Conservation (phyloP, 2,113 vertebrate species). For the Vidua macroura region DNA sequence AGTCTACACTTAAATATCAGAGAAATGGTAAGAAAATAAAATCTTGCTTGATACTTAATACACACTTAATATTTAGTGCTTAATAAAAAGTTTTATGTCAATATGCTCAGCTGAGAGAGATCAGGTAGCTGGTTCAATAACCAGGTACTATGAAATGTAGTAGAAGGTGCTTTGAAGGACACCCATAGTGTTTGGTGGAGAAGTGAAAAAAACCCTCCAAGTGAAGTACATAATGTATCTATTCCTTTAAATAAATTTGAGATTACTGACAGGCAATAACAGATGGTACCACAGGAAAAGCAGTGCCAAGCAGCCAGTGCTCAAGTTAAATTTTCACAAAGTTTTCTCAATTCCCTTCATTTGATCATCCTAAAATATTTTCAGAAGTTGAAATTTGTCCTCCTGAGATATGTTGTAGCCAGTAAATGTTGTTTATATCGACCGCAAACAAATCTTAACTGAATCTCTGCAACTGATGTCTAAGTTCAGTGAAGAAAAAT, state of each 20-base stretch:
- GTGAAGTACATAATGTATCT: not conserved
- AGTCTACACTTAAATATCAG: not conserved
- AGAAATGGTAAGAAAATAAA: not conserved
- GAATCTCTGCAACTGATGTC: conserved; percentile 43
- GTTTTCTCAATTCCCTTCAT: conserved; percentile 30
- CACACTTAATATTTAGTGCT: not conserved
- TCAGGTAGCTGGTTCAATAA: not conserved
- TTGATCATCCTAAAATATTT: conserved; percentile 64
- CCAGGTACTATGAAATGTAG: not conserved
- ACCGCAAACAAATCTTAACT: conserved; percentile 60
- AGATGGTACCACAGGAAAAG: not conserved
- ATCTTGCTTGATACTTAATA: not conserved
- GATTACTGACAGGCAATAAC: not conserved
- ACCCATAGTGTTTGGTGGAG: not conserved
- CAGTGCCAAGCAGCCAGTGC: not conserved
- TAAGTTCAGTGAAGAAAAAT: conserved; percentile 64
- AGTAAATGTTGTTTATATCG: conserved; percentile 71
- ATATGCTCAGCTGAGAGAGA: not conserved
- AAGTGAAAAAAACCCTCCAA: not conserved
- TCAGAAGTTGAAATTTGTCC: conserved; percentile 54
- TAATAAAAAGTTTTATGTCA: not conserved
- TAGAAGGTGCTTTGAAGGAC: conserved; percentile 31
- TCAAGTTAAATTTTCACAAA: conserved; percentile 7
- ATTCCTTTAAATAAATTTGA: conserved; percentile 39
- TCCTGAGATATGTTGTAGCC: conserved; percentile 48